phyloP scores from a whole-genome alignment of 1,140 invertebrate species.

The Dinoponera quadriceps region DNA sequence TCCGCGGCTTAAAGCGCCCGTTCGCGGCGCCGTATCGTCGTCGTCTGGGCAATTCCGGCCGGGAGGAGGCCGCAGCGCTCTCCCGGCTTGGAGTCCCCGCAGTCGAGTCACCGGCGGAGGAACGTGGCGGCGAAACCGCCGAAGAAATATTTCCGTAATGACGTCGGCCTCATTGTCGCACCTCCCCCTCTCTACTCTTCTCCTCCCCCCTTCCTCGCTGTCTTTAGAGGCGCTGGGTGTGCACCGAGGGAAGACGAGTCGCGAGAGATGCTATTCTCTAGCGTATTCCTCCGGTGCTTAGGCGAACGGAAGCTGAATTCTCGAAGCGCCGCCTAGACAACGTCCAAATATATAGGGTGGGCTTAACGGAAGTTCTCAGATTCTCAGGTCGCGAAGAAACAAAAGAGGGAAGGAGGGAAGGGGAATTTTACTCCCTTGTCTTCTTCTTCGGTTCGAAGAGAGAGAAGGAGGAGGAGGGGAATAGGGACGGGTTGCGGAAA shows the following conservation, averaged over 20 bases:
- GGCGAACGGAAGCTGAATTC: constrained; percentile 2
- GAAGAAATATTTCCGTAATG: constrained; percentile 45
- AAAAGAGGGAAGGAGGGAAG: too few species aligned
- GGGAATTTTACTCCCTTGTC: too few species aligned
- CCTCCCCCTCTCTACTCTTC: too few species aligned
- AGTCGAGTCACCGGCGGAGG: background rate
- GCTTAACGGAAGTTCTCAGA: too few species aligned
- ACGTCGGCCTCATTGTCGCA: constrained; percentile 31
- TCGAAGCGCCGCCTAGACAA: background rate
- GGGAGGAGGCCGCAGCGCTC: background rate
- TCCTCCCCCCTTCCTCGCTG: too few species aligned
- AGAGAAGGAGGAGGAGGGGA: too few species aligned
- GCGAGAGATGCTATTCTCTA: background rate
- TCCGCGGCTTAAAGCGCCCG: constrained; percentile 70
- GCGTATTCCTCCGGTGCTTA: background rate
- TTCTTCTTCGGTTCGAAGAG: too few species aligned
- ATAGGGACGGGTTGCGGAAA: too few species aligned
- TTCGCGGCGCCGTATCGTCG: constrained; percentile 66
- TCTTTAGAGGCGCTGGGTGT: background rate
- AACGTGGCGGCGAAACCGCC: background rate
- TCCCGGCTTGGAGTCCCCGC: too few species aligned
- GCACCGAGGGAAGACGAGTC: background rate
- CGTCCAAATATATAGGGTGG: background rate
- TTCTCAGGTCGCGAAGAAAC: too few species aligned
- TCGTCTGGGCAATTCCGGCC: background rate